phyloP scores from a whole-genome alignment of 2,888 invertebrate genomes.

The Diploptera punctata region DNA sequence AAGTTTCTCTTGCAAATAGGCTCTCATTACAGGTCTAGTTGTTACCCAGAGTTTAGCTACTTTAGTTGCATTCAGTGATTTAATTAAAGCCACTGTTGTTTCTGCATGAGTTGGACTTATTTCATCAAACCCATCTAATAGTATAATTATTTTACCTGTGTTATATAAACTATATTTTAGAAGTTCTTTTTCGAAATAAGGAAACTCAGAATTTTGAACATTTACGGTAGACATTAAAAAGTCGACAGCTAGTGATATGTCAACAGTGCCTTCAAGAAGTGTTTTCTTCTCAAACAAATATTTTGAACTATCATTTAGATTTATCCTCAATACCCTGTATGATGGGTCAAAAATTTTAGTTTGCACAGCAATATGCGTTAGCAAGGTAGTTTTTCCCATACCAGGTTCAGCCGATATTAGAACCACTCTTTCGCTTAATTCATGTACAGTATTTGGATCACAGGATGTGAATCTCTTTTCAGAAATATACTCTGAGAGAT shows the following conservation, averaged over 20 bases:
- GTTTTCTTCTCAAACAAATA: not conserved
- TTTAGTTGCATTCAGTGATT: not conserved
- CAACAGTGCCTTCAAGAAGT: not conserved
- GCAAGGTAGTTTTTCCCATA: constrained; percentile 37
- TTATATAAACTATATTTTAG: not conserved
- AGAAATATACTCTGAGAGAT: too few relatives aligned
- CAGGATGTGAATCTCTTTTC: too few relatives aligned
- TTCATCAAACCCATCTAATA: constrained; percentile 41
- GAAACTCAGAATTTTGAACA: too few relatives aligned
- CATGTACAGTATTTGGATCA: not conserved
- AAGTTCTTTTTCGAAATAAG: not conserved
- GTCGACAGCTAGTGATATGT: too few relatives aligned
- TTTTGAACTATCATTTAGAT: not conserved
- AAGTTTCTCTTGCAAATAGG: constrained; percentile 19
- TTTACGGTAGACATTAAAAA: not conserved
- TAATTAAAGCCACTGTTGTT: constrained; percentile 4
- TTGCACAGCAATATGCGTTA: constrained; percentile 6
- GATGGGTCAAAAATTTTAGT: not conserved
- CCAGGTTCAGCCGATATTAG: constrained; percentile 31
- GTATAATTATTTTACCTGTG: constrained; percentile 15
- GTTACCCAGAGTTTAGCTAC: constrained; percentile 31
- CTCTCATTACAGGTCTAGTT: constrained; percentile 21
- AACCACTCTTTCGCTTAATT: constrained; percentile 8
- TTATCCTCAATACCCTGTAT: not conserved
- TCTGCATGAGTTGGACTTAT: constrained; percentile 27